A percentile compares a stretch with the other conserved stretches of the same genome.
Conservation (phyloP, 2,113 vertebrate genomes). For the Clarias gariepinus region DNA sequence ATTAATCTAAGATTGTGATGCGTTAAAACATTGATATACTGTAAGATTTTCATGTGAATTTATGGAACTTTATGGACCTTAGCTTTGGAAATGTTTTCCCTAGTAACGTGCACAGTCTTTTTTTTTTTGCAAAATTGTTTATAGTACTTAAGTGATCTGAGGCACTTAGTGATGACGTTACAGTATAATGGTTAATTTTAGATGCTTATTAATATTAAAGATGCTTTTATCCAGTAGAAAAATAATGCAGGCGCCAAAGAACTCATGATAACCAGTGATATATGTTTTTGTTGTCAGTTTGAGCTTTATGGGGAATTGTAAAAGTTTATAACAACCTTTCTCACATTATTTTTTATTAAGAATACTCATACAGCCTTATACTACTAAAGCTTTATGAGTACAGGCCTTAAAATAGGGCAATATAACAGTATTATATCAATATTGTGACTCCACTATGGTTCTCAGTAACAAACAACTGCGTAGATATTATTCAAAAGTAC, state of each 20-base stretch:
- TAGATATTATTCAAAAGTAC: background rate
- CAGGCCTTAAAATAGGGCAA: background rate
- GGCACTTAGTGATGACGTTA: background rate
- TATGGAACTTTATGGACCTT: background rate
- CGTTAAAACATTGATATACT: background rate
- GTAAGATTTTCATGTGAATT: background rate
- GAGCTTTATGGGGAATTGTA: background rate
- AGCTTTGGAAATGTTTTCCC: background rate
- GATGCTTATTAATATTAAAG: conserved; percentile 1
- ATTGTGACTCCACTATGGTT: background rate
- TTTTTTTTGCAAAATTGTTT: background rate
- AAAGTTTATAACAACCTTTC: background rate
- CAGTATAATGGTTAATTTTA: background rate
- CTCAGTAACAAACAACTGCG: background rate
- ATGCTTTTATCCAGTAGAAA: background rate
- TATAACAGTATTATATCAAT: conserved; percentile 9
- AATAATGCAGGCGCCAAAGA: background rate
- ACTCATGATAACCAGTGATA: background rate
- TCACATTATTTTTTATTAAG: background rate
- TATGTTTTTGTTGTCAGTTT: background rate
- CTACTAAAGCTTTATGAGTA: conserved; percentile 13
- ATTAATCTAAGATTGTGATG: background rate
- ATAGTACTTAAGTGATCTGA: background rate
- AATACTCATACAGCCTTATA: conserved; percentile 10
- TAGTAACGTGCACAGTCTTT: background rate